Percentiles rank a stretch among this genome's conserved stretches.
Evolutionary conservation across 2,888 invertebrate genomes (phyloP).

Genomic region (Diogma glabrata): DNA sequence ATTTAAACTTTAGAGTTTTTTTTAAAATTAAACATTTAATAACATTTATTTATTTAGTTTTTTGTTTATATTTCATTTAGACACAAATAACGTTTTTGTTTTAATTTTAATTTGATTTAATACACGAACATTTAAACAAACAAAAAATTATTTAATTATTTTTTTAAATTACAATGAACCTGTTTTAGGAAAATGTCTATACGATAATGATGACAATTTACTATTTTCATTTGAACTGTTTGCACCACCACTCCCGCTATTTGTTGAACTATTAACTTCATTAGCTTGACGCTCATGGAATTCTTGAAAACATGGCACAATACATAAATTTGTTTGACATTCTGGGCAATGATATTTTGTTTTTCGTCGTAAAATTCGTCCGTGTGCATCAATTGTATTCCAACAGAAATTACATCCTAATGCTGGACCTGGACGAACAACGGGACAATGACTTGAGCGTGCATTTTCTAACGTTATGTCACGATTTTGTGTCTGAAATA

Average conservation of each 20-base stretch:
- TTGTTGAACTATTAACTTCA: conserved; percentile 19
- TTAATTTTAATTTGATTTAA: too few species aligned
- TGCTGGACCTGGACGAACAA: conserved; percentile 70
- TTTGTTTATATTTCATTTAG: too few species aligned
- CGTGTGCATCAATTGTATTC: conserved; percentile 78
- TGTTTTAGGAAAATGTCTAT: conserved; percentile 32
- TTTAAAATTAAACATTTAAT: too few species aligned
- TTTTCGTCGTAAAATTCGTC: conserved; percentile 69
- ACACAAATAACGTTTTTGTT: too few species aligned
- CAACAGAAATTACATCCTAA: conserved; percentile 83
- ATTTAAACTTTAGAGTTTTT: too few species aligned
- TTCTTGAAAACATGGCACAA: conserved; percentile 81
- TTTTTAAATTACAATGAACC: conserved; percentile 32
- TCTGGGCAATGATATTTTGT: conserved; percentile 86
- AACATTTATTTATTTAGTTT: too few species aligned
- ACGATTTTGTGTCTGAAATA: conserved; percentile 28
- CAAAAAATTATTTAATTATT: too few species aligned
- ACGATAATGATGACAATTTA: conserved; percentile 17
- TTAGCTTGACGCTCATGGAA: conserved; percentile 55
- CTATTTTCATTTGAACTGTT: conserved; percentile 9
- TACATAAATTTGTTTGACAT: conserved; percentile 78
- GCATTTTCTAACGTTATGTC: conserved; percentile 36
- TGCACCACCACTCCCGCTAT: not conserved
- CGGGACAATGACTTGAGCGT: conserved; percentile 72
- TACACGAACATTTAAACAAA: too few species aligned